Evolutionary conservation across 2,113 vertebrate species (phyloP).

Genomic region (Eolophus roseicapilla): DNA sequence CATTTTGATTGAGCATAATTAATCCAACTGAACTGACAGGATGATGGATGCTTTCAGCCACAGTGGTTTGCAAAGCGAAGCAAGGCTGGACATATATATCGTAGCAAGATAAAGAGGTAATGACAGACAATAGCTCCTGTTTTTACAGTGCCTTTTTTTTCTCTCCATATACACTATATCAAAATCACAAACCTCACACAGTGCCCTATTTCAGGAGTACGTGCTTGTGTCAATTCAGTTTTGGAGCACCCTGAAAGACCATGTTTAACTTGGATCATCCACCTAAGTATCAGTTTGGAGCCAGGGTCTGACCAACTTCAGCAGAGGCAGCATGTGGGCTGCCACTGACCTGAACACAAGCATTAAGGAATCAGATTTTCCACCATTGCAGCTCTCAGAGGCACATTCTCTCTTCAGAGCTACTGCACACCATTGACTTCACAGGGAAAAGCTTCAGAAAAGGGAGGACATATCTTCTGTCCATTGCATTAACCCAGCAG

Average conservation of each 20-base stretch:
- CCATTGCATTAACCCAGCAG: not conserved
- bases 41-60: not conserved
- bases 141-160: not conserved
- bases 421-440: fast-evolving
- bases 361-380: not conserved
- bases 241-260: not conserved
- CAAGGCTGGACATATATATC: not conserved
- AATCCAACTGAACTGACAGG: not conserved
- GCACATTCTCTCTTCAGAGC: not conserved
- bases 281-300: not conserved
- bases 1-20: slow-evolving; percentile 49
- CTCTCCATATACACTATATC: not conserved
- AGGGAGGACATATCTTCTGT: fast-evolving
- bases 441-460: not conserved
- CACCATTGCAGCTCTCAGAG: not conserved
- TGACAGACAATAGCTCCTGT: not conserved
- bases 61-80: not conserved
- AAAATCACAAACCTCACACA: not conserved
- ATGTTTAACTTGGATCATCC: not conserved
- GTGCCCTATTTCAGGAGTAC: not conserved
- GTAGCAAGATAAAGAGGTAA: not conserved
- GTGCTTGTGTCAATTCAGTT: not conserved
- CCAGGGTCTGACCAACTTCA: not conserved
- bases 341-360: not conserved
- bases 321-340: not conserved